Evolutionary conservation across 2,888 invertebrate species (phyloP).

Genomic region (Rotaria socialis): DNA sequence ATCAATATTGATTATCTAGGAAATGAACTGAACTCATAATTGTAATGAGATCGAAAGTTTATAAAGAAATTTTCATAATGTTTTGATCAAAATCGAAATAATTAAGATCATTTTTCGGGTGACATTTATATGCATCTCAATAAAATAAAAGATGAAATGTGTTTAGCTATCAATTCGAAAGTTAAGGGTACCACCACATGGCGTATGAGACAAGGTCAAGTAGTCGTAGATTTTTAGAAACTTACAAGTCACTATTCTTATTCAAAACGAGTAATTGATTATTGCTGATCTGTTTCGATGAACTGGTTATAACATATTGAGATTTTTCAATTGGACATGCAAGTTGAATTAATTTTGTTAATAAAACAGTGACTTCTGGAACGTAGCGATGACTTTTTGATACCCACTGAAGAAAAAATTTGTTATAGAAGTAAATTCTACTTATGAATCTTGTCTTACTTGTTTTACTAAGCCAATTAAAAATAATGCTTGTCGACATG

Average conservation of each 20-base stretch:
- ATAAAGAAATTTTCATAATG: too few species aligned
- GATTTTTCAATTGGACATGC: not conserved
- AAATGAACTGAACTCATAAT: too few species aligned
- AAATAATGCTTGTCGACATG: not conserved
- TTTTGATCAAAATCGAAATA: too few species aligned
- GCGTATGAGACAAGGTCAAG: too few species aligned
- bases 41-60: too few species aligned
- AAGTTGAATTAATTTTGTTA: not conserved
- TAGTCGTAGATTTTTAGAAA: not conserved
- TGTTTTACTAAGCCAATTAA: not conserved
- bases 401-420: not conserved
- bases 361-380: constrained; percentile 60
- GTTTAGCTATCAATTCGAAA: too few species aligned
- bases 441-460: not conserved
- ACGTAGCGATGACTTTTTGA: constrained; percentile 70
- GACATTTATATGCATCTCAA: too few species aligned
- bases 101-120: too few species aligned
- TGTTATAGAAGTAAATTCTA: not conserved
- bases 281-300: not conserved
- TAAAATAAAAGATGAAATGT: too few species aligned
- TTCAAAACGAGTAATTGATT: not conserved
- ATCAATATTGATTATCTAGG: too few species aligned
- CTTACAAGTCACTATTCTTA: not conserved
- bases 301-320: not conserved
- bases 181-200: too few species aligned